Conservation (phyloP, 2,888 invertebrate species). For the Flexamia atlantica region DNA sequence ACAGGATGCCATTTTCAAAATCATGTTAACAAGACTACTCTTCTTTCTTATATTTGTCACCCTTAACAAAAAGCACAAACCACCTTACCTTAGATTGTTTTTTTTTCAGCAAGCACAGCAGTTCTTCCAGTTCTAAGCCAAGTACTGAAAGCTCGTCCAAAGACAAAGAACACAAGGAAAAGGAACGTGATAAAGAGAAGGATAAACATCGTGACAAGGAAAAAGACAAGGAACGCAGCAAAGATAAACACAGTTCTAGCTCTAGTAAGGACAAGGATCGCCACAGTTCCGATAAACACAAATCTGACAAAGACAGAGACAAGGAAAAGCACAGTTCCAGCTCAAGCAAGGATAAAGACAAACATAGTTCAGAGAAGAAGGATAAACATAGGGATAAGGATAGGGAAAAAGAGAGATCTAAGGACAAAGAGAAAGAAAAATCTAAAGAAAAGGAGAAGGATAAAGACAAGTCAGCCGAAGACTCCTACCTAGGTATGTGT, state of each 20-base stretch:
- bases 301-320: constrained; percentile 73
- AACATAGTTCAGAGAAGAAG: constrained; percentile 66
- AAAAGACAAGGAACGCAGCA: constrained; percentile 69
- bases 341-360: constrained; percentile 72
- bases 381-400: constrained; percentile 75
- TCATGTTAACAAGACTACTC: too few relatives aligned
- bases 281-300: constrained; percentile 70
- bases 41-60: too few relatives aligned
- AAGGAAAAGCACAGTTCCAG: constrained; percentile 73
- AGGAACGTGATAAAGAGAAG: constrained; percentile 74
- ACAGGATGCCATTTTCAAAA: too few relatives aligned
- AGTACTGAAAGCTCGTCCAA: constrained; percentile 63
- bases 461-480: constrained; percentile 69
- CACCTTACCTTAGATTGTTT: too few relatives aligned
- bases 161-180: constrained; percentile 66
- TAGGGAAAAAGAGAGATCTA: constrained; percentile 71
- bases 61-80: too few relatives aligned
- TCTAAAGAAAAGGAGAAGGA: constrained; percentile 72
- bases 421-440: constrained; percentile 72
- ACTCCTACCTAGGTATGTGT: constrained; percentile 4
- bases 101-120: constrained; percentile 48
- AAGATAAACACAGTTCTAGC: constrained; percentile 69
- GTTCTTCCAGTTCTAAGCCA: constrained; percentile 50
- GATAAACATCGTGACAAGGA: constrained; percentile 73
- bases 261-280: constrained; percentile 69